phyloP scores from a whole-genome alignment of 1,140 invertebrate genomes.

The Lordiphosa mommai region DNA sequence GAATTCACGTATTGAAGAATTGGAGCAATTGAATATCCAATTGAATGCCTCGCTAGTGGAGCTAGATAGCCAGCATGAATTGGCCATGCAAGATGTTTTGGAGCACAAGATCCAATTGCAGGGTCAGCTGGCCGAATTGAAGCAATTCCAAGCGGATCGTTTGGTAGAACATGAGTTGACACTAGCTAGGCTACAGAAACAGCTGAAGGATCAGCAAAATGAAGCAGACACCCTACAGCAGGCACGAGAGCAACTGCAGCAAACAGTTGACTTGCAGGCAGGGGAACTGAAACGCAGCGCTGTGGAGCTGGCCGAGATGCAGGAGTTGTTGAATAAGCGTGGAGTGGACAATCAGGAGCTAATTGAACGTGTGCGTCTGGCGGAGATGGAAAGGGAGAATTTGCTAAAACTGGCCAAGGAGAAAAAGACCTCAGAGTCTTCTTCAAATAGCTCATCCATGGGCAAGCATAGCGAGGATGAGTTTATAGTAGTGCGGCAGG shows the following conservation, averaged over 20 bases:
- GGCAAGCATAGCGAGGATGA: conserved; percentile 76
- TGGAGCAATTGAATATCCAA: conserved; percentile 72
- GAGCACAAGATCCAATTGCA: conserved; percentile 84
- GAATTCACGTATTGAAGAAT: conserved; percentile 73
- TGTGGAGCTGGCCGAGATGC: conserved; percentile 59
- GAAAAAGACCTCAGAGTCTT: conserved; percentile 73
- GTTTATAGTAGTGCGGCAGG: conserved; percentile 72
- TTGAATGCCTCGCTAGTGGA: conserved; percentile 84
- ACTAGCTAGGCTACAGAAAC: conserved; percentile 42
- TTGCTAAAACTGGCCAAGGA: conserved; percentile 47
- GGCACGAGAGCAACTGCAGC: conserved; percentile 23
- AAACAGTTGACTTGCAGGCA: conserved; percentile 34
- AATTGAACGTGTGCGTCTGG: conserved; percentile 57
- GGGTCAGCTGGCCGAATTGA: conserved; percentile 79
- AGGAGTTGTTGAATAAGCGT: conserved; percentile 61
- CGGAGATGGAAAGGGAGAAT: conserved; percentile 40
- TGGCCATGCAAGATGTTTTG: conserved; percentile 84
- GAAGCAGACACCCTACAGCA: not conserved
- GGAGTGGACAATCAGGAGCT: conserved; percentile 52
- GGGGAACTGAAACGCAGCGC: conserved; percentile 39
- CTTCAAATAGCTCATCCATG: conserved; percentile 64
- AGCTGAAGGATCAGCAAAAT: conserved; percentile 19
- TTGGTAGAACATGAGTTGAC: conserved; percentile 59
- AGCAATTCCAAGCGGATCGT: conserved; percentile 49
- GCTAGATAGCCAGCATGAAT: conserved; percentile 86